phyloP scores from a whole-genome alignment of 1,140 invertebrate species.

The Heliothis subflexa region DNA sequence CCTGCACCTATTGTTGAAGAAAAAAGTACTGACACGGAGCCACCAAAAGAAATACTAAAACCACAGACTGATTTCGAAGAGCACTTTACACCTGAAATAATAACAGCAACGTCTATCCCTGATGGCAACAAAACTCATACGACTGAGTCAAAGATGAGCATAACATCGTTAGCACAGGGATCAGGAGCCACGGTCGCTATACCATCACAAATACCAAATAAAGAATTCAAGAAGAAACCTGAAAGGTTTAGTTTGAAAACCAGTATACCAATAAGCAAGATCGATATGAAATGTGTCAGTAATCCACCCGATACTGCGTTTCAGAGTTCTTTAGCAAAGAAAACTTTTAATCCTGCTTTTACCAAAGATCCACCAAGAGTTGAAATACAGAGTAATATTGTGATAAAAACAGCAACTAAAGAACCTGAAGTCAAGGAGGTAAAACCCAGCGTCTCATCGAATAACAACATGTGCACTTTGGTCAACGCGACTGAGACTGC shows the following conservation, averaged over 20 bases:
- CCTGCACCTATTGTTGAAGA: constrained; percentile 29
- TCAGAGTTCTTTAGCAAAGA: constrained; percentile 62
- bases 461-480: constrained; percentile 72
- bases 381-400: constrained; percentile 79
- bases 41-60: constrained; percentile 45
- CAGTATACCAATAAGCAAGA: constrained; percentile 83
- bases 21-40: constrained; percentile 36
- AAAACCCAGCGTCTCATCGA: constrained; percentile 44
- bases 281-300: constrained; percentile 80
- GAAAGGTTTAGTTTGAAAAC: constrained; percentile 83
- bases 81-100: constrained; percentile 70
- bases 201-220: constrained; percentile 59
- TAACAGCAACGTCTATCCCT: constrained; percentile 55
- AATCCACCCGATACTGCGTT: constrained; percentile 67
- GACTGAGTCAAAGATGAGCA: constrained; percentile 66
- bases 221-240: constrained; percentile 70
- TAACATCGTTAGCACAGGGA: constrained; percentile 65
- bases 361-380: constrained; percentile 63
- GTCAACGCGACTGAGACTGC: constrained; percentile 76
- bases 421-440: constrained; percentile 57
- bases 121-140: constrained; percentile 55
- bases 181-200: constrained; percentile 65
- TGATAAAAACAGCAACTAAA: constrained; percentile 71
- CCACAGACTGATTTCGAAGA: constrained; percentile 76
- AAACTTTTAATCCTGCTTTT: constrained; percentile 65